Percentiles rank a stretch among this genome's conserved stretches.
These are phyloP conservation scores for Temnothorax longispinosus DNA, from an alignment of 1,140 invertebrate genomes.

Conservation along the genomic window DNA sequence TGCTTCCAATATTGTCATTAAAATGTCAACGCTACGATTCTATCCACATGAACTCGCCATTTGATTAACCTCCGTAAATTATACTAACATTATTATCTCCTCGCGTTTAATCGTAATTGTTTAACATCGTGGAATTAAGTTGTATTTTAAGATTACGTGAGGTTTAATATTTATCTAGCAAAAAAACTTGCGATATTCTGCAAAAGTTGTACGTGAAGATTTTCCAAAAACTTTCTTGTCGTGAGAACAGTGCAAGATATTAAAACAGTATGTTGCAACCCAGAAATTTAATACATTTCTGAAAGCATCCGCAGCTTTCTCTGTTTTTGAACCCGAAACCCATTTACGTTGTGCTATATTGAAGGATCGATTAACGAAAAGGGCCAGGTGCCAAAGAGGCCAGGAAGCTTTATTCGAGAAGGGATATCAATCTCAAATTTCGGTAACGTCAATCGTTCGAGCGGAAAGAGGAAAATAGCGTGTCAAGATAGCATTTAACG, in stretches of 20 bases:
- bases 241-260: neutral
- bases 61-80: neutral
- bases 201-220: neutral
- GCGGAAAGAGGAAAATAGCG: slow-evolving; percentile 37
- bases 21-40: neutral
- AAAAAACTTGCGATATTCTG: neutral
- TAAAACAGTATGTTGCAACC: neutral
- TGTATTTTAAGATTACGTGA: neutral
- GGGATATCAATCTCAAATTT: slow-evolving; percentile 57
- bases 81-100: neutral
- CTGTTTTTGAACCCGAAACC: slow-evolving; percentile 25
- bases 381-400: slow-evolving; percentile 30
- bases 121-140: neutral
- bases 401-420: slow-evolving; percentile 29
- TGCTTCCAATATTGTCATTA: neutral
- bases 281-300: slow-evolving; percentile 33
- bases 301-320: slow-evolving; percentile 13
- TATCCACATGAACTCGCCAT: neutral
- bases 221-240: neutral
- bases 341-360: slow-evolving; percentile 40
- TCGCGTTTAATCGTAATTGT: neutral
- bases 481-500: neutral
- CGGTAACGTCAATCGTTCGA: slow-evolving; percentile 17
- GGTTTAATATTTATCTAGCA: neutral
- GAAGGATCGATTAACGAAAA: slow-evolving; percentile 46